Percentiles rank a stretch among this genome's conserved stretches.
phyloP scores from a whole-genome alignment of 2,888 invertebrate species.

The Drosophila niveifrons region DNA sequence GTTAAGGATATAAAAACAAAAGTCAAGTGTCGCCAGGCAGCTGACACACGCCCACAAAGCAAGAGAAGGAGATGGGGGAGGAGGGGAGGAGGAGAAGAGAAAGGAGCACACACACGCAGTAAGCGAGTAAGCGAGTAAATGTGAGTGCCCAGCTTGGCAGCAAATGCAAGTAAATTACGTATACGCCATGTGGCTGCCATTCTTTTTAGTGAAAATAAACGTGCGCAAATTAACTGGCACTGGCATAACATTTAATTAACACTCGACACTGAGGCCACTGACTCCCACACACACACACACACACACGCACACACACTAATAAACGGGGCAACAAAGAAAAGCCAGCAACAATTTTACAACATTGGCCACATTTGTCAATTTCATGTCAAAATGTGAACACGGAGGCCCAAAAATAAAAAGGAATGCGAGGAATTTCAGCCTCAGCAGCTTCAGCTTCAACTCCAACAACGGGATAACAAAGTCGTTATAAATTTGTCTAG shows the following conservation, averaged over 20 bases:
- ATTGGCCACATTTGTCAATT: conserved; percentile 70
- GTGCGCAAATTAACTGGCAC: conserved; percentile 63
- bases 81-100: too few species aligned
- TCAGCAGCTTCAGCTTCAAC: conserved; percentile 22
- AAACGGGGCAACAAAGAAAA: not conserved
- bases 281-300: conserved; percentile 15
- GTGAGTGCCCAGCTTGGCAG: conserved; percentile 33
- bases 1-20: conserved; percentile 72
- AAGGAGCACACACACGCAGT: conserved; percentile 10
- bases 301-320: conserved; percentile 5
- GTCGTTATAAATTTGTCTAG: conserved; percentile 76
- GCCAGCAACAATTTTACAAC: conserved; percentile 22
- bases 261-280: conserved; percentile 55
- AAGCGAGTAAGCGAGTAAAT: not conserved
- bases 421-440: conserved; percentile 53
- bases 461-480: conserved; percentile 47
- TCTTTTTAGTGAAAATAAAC: conserved; percentile 56
- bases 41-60: conserved; percentile 27
- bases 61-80: not conserved
- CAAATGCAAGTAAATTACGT: conserved; percentile 68
- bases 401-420: conserved; percentile 39
- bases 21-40: conserved; percentile 70
- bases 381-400: conserved; percentile 63
- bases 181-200: conserved; percentile 59
- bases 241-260: conserved; percentile 72